phyloP scores from a whole-genome alignment of 1,140 invertebrate genomes.

The Drosophila varians region DNA sequence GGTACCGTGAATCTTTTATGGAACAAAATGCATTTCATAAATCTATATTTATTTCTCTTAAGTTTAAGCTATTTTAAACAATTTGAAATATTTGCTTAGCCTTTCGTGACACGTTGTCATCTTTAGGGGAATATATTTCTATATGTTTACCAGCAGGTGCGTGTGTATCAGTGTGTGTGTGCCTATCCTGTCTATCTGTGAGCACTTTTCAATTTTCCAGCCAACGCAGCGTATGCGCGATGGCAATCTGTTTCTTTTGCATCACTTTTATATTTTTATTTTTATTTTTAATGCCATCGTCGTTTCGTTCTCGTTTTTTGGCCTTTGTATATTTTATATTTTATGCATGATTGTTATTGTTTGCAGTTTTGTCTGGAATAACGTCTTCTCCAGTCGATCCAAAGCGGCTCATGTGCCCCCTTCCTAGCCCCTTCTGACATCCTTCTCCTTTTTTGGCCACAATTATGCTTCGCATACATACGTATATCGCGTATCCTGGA shows the following conservation, averaged over 20 bases:
- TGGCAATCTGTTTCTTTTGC: constrained; percentile 59
- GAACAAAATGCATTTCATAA: too few relatives aligned
- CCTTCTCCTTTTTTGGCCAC: constrained; percentile 55
- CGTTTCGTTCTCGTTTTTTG: constrained; percentile 4
- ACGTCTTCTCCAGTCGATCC: constrained; percentile 51
- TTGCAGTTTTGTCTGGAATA: constrained; percentile 61
- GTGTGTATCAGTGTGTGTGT: constrained; percentile 8
- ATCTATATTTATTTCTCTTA: too few relatives aligned
- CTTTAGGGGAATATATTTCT: neutral
- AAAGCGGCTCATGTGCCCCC: constrained; percentile 65
- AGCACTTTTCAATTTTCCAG: constrained; percentile 53
- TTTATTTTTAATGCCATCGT: neutral
- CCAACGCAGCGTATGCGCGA: constrained; percentile 67
- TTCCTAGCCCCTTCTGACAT: constrained; percentile 11
- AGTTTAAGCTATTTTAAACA: too few relatives aligned
- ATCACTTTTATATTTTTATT: neutral
- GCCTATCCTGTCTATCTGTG: constrained; percentile 26
- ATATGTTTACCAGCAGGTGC: constrained; percentile 1
- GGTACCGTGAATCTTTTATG: neutral
- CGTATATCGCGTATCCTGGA: constrained; percentile 2
- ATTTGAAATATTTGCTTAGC: too few relatives aligned
- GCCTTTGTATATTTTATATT: constrained; percentile 48
- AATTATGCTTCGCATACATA: constrained; percentile 48
- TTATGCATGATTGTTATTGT: constrained; percentile 78
- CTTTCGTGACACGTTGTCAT: constrained; percentile 9